phyloP scores from a whole-genome alignment of 2,888 invertebrate genomes.

The Cyclophora punctaria region DNA sequence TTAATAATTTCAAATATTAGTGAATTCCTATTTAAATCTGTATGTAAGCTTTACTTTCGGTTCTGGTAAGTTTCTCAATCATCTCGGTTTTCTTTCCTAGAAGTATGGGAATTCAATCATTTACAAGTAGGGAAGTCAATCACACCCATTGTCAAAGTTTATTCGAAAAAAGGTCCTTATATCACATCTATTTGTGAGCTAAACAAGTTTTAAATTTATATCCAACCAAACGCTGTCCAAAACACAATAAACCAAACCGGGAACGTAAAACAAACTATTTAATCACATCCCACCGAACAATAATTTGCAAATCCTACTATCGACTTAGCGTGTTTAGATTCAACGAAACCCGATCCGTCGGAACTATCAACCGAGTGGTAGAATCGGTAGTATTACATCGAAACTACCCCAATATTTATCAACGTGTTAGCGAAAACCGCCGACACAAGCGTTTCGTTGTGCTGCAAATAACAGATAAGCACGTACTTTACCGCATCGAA shows the following conservation, averaged over 20 bases:
- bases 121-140: too few species aligned
- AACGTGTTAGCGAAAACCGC: conserved; percentile 52
- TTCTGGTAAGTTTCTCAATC: too few species aligned
- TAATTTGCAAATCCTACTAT: conserved; percentile 27
- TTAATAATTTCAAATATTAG: too few species aligned
- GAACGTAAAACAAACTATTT: conserved; percentile 3
- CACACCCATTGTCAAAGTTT: too few species aligned
- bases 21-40: too few species aligned
- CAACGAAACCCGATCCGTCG: conserved; percentile 20
- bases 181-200: too few species aligned
- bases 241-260: conserved; percentile 1
- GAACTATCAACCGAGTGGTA: conserved; percentile 24
- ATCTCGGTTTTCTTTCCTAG: too few species aligned
- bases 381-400: conserved; percentile 26
- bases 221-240: too few species aligned
- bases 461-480: conserved; percentile 71
- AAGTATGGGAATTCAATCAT: too few species aligned
- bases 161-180: too few species aligned
- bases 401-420: conserved; percentile 58
- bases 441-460: conserved; percentile 36
- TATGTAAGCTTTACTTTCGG: too few species aligned
- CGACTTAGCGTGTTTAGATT: conserved; percentile 27
- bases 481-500: conserved; percentile 52
- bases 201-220: too few species aligned
- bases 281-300: conserved; percentile 29